phyloP scores from a whole-genome alignment of 2,888 invertebrate genomes.

The Monoplex corrugatus region DNA sequence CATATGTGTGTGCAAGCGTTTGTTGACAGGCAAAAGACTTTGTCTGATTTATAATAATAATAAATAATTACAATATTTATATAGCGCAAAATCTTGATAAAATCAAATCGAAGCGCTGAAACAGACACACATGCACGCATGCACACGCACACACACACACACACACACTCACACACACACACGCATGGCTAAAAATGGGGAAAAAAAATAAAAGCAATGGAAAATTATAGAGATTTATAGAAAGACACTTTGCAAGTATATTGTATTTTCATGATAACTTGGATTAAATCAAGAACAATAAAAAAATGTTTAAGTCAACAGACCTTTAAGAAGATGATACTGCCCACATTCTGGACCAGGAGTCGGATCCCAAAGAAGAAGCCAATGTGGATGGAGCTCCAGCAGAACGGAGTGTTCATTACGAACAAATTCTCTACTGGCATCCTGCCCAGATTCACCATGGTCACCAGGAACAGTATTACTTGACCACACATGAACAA shows the following conservation, averaged over 20 bases:
- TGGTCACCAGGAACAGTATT: neutral
- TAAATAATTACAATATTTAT: too few relatives aligned
- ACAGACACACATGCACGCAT: neutral
- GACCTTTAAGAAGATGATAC: slow-evolving; percentile 37
- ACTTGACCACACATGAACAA: slow-evolving; percentile 37
- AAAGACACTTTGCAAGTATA: neutral
- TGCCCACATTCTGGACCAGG: neutral
- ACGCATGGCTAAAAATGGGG: too few relatives aligned
- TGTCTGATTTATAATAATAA: too few relatives aligned
- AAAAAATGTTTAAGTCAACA: neutral
- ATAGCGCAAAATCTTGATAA: too few relatives aligned
- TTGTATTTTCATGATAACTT: neutral
- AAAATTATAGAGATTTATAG: neutral
- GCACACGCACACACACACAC: slow-evolving; percentile 28
- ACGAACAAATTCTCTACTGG: slow-evolving; percentile 49
- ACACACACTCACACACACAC: slow-evolving; percentile 6
- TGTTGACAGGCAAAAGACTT: too few relatives aligned
- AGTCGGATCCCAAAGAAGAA: slow-evolving; percentile 42
- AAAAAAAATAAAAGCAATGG: too few relatives aligned
- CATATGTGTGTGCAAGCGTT: too few relatives aligned
- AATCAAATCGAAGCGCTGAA: too few relatives aligned
- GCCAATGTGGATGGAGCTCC: slow-evolving; percentile 52
- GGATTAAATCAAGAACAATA: too few relatives aligned
- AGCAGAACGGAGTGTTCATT: slow-evolving; percentile 52
- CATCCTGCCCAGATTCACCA: slow-evolving; percentile 42